Base-by-base conservation (phyloP, 2,113 vertebrate species). In the Isichthys henryi region DNA sequence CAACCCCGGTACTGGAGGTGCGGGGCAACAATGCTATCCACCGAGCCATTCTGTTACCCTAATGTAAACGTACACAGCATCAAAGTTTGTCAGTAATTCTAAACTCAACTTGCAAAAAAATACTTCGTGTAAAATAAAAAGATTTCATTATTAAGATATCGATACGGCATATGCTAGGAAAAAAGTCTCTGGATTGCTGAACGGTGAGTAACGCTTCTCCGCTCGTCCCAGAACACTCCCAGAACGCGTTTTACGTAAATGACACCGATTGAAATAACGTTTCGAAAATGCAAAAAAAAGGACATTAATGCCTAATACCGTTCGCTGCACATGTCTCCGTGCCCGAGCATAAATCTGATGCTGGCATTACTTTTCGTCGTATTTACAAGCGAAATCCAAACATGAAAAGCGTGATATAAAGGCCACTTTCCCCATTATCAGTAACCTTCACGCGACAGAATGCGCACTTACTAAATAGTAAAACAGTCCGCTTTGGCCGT, bases 401-500 rank as follows among this genome's bases (percentile, higher is more conserved):
- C 43, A 43, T 39, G 35, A 19, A 80, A 80, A 43, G 74, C 13
- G 35, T 39, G 13, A 43, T 15, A 6, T 80, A 80, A 80, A 43
- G 35, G 74, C 31, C 74, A 35, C 31, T 80, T 39, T 8, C 3
- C 39, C 62, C 62, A 70, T 70, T 31, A 70, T 70, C 62, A 70
- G 74, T 80, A 80, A 80, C 74, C 74, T 80, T 80, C 74, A 80
- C 13, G 74, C 31, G 39, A 80, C 74, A 39, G 74, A 80, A 80
- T 43, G 17, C 74, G 90, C 91, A 66, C 91, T 92, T 91, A 70
- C 23, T 92, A 93, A 92, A 87, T 15, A 88, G 88, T 89, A 87
- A 15, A 89, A 87, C 92, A 91, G 88, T 88, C 91, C 86, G 62
- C 93, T 89, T 93, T 90, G 91, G 62, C 90, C 94, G 94, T 95